Evolutionary conservation across 2,113 vertebrate species (phyloP), one percentile per base, ranked within the genome.

Genomic region (Hippopotamus amphibius): DNA sequence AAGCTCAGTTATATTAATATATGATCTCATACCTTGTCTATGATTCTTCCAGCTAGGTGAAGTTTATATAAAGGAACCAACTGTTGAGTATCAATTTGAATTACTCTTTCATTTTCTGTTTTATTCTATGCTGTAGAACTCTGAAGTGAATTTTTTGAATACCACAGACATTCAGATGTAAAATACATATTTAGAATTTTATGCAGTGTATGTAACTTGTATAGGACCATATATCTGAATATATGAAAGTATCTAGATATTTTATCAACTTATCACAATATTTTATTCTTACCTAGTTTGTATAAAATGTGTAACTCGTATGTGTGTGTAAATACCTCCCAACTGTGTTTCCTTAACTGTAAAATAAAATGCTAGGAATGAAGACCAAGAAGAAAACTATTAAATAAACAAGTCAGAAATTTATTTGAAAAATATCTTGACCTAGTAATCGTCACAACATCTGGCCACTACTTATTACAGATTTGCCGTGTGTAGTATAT

Each of bases 1-100:
- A 93, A 88, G 41, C 66, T 16, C 93, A 68, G 80, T 95, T 91
- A 79, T 88, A 63, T 65, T 30, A 74, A 63, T 50, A 93, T 80
- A 17, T 1, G 94, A 6, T 66, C 17, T 90, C 13, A 22, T 61
- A 17, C 24, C 26, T 74, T 13, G 0, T 72, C 6, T 90, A 6
- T 61, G 30, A 74, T 92, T 90, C 55, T 89, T 87, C 4, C 2
- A 88, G 66, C 11, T 65, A 86, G 14, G 74, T 77, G 66, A 88
- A n/a, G 13, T 88, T 93, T 53, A 57, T 4, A 3, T 61, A 84
- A 76, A 46, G 37, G 30, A 87, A 84, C 48, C 3, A 0, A 57
- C 37, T 77, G 6, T n/a, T 82, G 30, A 77, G 5, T 88, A 66
- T 84, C 21, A 46, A 2, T 74, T 69, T 86, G 26, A 93, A 53